Evolutionary conservation across 2,797 vertebrate species (phyloP).

Genomic region (Xerus rutilus): DNA sequence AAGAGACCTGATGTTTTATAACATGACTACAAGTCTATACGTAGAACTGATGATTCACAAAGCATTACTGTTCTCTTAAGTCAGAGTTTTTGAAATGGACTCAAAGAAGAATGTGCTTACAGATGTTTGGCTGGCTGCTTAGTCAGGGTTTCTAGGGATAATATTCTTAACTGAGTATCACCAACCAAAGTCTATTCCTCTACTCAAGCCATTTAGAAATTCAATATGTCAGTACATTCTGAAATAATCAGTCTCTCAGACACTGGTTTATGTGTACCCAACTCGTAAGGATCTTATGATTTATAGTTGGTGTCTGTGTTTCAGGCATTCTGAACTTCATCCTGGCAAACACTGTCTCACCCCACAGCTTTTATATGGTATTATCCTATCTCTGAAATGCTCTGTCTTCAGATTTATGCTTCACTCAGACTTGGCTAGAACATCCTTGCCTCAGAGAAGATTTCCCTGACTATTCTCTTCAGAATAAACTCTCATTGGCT

Average conservation of each 20-base stretch:
- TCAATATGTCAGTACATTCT: constrained; percentile 15
- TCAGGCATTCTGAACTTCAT: neutral
- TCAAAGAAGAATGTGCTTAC: constrained; percentile 36
- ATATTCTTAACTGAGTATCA: constrained; percentile 52
- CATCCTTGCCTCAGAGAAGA: neutral
- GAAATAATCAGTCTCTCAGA: neutral
- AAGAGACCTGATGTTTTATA: constrained; percentile 69
- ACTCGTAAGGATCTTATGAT: neutral
- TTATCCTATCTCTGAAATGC: neutral
- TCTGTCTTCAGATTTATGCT: neutral
- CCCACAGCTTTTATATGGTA: neutral
- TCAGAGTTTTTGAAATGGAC: neutral
- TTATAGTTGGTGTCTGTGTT: constrained; percentile 23
- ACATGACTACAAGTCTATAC: constrained; percentile 55
- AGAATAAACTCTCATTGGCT: neutral
- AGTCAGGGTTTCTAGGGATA: constrained; percentile 37
- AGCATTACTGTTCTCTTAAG: constrained; percentile 4
- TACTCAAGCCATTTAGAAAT: constrained; percentile 32
- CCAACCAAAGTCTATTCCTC: constrained; percentile 29
- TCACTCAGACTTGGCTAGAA: neutral
- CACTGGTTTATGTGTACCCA: neutral
- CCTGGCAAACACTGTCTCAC: neutral
- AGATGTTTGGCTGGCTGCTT: constrained; percentile 46
- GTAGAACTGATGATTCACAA: neutral
- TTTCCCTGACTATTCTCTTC: neutral